Evolutionary conservation across 2,113 vertebrate species (phyloP).

Genomic region (Channa maculata): DNA sequence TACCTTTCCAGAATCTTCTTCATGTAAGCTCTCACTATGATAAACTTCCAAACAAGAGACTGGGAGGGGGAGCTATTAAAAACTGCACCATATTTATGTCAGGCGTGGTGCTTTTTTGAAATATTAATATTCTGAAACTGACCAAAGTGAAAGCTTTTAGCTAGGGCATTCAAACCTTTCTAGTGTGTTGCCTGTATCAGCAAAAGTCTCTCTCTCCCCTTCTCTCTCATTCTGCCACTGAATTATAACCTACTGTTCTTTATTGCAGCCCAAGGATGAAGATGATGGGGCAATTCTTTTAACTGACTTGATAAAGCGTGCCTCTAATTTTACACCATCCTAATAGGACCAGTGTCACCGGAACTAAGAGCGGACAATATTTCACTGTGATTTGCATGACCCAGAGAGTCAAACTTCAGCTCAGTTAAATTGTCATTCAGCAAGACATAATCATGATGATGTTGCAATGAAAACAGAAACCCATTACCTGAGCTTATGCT

Average conservation of each 20-base stretch:
- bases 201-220: constrained; percentile 62
- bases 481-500: constrained; percentile 21
- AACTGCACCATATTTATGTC: constrained; percentile 85
- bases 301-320: constrained; percentile 77
- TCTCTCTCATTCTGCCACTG: constrained; percentile 55
- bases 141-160: constrained; percentile 87
- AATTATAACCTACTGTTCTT: constrained; percentile 77
- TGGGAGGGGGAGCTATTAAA: constrained; percentile 80
- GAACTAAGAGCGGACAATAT: constrained; percentile 65
- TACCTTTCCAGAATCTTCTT: constrained; percentile 88
- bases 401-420: constrained; percentile 28
- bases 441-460: constrained; percentile 14
- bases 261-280: constrained; percentile 70
- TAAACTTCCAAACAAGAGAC: constrained; percentile 87
- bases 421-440: constrained; percentile 48
- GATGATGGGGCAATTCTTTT: constrained; percentile 77
- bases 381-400: constrained; percentile 57
- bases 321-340: constrained; percentile 64
- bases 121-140: constrained; percentile 88
- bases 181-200: constrained; percentile 72
- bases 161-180: constrained; percentile 68
- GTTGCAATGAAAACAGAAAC: constrained; percentile 39
- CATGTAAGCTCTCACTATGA: constrained; percentile 84
- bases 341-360: constrained; percentile 64
- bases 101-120: constrained; percentile 82